Base-by-base conservation (phyloP, 2,888 invertebrate species). In the Pilophorus perplexus region DNA sequence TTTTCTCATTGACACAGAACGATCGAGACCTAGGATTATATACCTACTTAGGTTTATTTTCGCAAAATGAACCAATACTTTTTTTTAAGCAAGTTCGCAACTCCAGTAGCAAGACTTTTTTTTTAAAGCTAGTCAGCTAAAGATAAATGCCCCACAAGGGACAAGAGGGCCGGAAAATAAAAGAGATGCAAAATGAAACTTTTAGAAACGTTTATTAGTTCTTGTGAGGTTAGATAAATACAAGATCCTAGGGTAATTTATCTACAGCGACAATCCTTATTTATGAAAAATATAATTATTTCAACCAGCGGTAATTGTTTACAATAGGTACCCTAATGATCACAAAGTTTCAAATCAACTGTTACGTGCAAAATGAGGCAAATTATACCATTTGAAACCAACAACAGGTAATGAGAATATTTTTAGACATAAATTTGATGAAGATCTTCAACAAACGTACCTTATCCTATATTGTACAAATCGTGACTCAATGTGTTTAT, bases 201-300 rank as follows among this genome's bases (percentile, higher is more conserved):
- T 10, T 2, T 12, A 48, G 20, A 42, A 59, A 42, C 25, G 20
- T 62, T 62, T 62, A 62, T 62, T 62, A 62, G 46, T 27, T 28
- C 23, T 62, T 46, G 14, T 44, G 33, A 33, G 62, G 46, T 62
- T 62, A 62, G 48, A 48, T 46, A 46, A 44, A 62, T 46, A 46
- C 46, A 20, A 55, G 55, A 20, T 22, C 46, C 62, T 62, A 62
- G 18, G 25, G 59, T 42, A 59, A 14, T 40, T 59, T 46, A 62
- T 62, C 62, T 62, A 62, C 46, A 62, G 33, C 46, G 62, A 62
- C 46, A 62, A 27, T 62, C 62, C 62, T 44, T 48, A 62, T 28
- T 62, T 62, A 62, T 62, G 62, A 62, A 62, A 62, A 62, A 62
- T 62, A 62, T 62, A 62, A 48, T 46, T 62, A 62, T 62, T 62